Evolutionary conservation across 2,113 vertebrate species (phyloP).

Genomic region (Atractosteus spatula): DNA sequence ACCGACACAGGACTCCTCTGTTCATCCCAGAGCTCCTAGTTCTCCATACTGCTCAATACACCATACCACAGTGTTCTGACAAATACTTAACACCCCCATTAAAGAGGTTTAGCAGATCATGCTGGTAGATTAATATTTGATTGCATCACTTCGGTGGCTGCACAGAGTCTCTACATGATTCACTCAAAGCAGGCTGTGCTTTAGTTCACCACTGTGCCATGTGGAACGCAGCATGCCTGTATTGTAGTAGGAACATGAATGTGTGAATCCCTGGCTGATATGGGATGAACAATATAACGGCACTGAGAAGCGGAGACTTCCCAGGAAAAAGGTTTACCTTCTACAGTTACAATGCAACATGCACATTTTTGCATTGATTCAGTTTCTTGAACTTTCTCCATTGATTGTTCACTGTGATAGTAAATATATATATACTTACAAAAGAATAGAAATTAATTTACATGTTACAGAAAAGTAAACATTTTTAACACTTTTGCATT

Average conservation of each 20-base stretch:
- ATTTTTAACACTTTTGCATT: background rate
- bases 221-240: background rate
- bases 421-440: background rate
- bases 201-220: background rate
- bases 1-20: conserved; percentile 12
- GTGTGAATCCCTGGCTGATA: background rate
- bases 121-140: conserved; percentile 12
- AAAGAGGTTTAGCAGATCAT: conserved; percentile 33
- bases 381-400: background rate
- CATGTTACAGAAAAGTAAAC: background rate
- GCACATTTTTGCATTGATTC: background rate
- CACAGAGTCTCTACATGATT: conserved; percentile 5
- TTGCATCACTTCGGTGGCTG: conserved; percentile 6
- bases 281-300: background rate
- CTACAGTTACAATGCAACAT: background rate
- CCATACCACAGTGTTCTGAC: conserved; percentile 11
- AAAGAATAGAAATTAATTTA: too few relatives aligned
- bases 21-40: background rate
- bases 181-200: background rate
- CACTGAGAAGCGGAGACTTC: conserved; percentile 17
- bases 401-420: background rate
- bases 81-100: conserved; percentile 28
- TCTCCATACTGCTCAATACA: background rate
- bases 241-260: background rate
- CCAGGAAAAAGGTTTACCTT: background rate